Base-by-base conservation (phyloP, 2,888 invertebrate species). In the Malthinus flaveolus region DNA sequence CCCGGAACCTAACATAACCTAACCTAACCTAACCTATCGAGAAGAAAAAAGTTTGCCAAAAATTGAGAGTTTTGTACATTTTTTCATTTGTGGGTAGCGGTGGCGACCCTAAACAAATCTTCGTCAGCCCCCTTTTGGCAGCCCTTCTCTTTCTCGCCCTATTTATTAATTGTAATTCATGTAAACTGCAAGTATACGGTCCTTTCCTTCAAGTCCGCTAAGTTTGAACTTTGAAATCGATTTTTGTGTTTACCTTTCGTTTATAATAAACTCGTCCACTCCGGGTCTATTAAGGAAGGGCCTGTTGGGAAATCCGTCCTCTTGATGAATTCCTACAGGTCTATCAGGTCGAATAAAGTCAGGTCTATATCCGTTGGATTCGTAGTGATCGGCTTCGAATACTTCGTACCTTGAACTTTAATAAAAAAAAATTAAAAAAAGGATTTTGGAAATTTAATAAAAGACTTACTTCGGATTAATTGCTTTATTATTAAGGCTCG, bases 321-420 rank as follows among this genome's bases (percentile, higher is more conserved):
- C 66, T 37, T 63, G 62, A 42, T 56, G 53, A 47, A 66, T 62
- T 49, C 65, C 66, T 49, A 53, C 51, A 47, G 53, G 57, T 37
- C 59, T 55, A 34, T 49, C 56, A 9, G 51, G 53, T 35, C 55
- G 58, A 37, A 59, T 53, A 49, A 56, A 64, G 55, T 59, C 57
- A 13, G 56, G 56, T 48, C 52, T 42, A 35, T 52, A 58, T 33
- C 12, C 36, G 8, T 39, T 32, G 23, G 23, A 23, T 45, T 32
- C 53, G 42, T 11, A 35, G 10, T 31, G 59, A 45, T 32, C 49
- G 11, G 49, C 62, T 58, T 75, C 75, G 39, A 66, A 65, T 6
- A 74, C 71, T 46, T 72, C 70, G 54, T 75, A 75, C 35, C 74
- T 68, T 3, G 64, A 60, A 36, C 54, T 61, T 23, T 23, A 23